Evolutionary conservation across 2,888 invertebrate genomes (phyloP), one percentile per base, ranked within the genome.

Genomic region (Heliconius ismenius): DNA sequence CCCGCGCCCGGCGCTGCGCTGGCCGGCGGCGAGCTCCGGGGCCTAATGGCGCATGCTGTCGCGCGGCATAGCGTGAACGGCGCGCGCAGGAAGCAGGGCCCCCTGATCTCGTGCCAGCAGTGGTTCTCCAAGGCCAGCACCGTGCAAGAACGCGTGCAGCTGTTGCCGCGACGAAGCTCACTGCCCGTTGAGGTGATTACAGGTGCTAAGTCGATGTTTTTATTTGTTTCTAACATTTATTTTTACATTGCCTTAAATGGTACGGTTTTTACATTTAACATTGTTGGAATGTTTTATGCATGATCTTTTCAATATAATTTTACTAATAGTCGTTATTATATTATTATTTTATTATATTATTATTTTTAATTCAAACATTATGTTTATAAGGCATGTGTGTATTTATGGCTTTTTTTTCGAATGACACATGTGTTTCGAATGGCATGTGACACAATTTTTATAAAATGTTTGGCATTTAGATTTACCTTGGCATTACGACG

Each of bases 171-270:
- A 62, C 84, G 92, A 26, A 88, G 91, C 81, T 92, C 92, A n/a
- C 88, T 93, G 75, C 93, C 93, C 79, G 90, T 88, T 84, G 92
- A 93, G 91, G 93, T 92, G 88, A 91, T 91, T 84, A 88, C 90
- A 89, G 90, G 90, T 90, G 89, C 87, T 86, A 85, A 81, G 72
- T 80, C 83, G 82, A 82, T 83, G 85, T 85, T 85, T 87, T 79
- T 81, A 77, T 84, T 82, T 83, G 85, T 83, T 83, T 84, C 77
- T 83, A 43, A 62, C 43, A 63, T 82, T 82, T 79, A 75, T 39
- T 75, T 77, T 81, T 82, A 79, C 43, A 60, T 76, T 72, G 76
- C 79, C 79, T 80, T 78, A 62, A 69, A 28, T 76, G 77, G 76
- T 77, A 62, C n/a, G 13, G 18, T 76, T 60, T 67, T 73, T 32